Base-by-base conservation (phyloP, 2,113 vertebrate genomes). In the Todiramphus chloris region DNA sequence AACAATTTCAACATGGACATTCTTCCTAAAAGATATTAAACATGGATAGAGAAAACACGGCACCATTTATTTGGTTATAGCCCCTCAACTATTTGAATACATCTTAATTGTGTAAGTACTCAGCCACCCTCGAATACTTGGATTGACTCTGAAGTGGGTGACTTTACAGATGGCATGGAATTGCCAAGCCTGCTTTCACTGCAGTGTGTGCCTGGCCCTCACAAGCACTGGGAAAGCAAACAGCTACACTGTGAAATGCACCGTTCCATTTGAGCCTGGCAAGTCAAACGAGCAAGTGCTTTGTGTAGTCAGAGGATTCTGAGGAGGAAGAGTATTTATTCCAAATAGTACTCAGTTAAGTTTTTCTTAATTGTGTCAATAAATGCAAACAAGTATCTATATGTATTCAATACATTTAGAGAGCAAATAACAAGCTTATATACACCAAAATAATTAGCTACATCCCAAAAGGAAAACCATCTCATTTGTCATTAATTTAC, bases 101-200 rank as follows among this genome's bases (percentile, higher is more conserved):
- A 3, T 13, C 44, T 59, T 6, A 35, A 16, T 4, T 10, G 9
- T 41, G 63, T 1, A 1, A 0, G 11, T 9, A 5, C 25, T 51
- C 53, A 60, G 58, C 24, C 24, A 16, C 15, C 16, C 35, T 24
- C n/a, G 20, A 2, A 19, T 1, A 20, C 2, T 51, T 9, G 68
- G 28, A 16, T 1, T 70, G 35, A 18, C 48, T 30, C 6, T 4
- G 13, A 33, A 44, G 37, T 3, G 53, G 82, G n/a, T 60, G 79
- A n/a, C 23, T 33, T n/a, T 12, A 41, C 19, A 60, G 37, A 35
- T 0, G 6, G 64, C 46, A 25, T 12, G 4, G 48, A 21, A 16
- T 1, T 46, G 63, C 48, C 53, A 28, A 77, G 12, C 12, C 50
- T 41, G 78, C 19, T 19, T 9, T 46, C 2, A 1, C 33, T n/a